Conservation (phyloP, 2,113 vertebrate genomes). For the Caranx melampygus region DNA sequence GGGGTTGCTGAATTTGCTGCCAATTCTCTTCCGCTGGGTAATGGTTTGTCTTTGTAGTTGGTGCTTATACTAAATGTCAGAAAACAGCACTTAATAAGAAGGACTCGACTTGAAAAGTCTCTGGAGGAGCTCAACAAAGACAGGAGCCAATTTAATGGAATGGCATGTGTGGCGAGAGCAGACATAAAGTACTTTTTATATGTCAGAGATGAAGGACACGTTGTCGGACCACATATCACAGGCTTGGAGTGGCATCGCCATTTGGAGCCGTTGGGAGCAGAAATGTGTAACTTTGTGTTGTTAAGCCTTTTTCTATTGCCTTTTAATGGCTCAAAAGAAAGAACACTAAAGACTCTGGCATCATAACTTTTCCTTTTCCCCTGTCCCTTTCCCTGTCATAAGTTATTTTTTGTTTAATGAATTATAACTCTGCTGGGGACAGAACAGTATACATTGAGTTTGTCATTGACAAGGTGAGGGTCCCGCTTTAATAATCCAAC, state of each 20-base stretch:
- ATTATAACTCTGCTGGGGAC: slow-evolving; percentile 1
- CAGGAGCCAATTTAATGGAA: slow-evolving; percentile 61
- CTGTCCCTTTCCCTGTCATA: slow-evolving; percentile 3
- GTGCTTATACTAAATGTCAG: slow-evolving; percentile 53
- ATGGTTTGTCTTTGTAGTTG: slow-evolving; percentile 69
- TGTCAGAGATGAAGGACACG: slow-evolving; percentile 60
- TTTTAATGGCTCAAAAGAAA: slow-evolving; percentile 38
- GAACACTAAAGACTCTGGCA: slow-evolving; percentile 25
- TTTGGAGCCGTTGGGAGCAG: slow-evolving; percentile 41
- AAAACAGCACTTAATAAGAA: slow-evolving; percentile 66
- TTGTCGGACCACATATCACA: slow-evolving; percentile 60
- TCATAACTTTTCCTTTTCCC: slow-evolving; percentile 8
- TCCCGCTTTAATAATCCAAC: slow-evolving; percentile 44
- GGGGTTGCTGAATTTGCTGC: slow-evolving; percentile 49
- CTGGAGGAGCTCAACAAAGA: slow-evolving; percentile 54
- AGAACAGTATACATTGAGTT: slow-evolving; percentile 24
- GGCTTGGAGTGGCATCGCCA: slow-evolving; percentile 51
- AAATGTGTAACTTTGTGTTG: slow-evolving; percentile 43
- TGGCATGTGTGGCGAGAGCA: slow-evolving; percentile 35
- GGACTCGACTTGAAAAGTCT: slow-evolving; percentile 65
- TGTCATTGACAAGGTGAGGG: slow-evolving; percentile 18
- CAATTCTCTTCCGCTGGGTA: slow-evolving; percentile 57
- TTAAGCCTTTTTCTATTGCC: slow-evolving; percentile 38
- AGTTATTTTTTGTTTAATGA: slow-evolving; percentile 33
- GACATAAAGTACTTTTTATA: slow-evolving; percentile 50